Conservation (phyloP, 2,797 vertebrate species). For the Acipenser transmontanus region DNA sequence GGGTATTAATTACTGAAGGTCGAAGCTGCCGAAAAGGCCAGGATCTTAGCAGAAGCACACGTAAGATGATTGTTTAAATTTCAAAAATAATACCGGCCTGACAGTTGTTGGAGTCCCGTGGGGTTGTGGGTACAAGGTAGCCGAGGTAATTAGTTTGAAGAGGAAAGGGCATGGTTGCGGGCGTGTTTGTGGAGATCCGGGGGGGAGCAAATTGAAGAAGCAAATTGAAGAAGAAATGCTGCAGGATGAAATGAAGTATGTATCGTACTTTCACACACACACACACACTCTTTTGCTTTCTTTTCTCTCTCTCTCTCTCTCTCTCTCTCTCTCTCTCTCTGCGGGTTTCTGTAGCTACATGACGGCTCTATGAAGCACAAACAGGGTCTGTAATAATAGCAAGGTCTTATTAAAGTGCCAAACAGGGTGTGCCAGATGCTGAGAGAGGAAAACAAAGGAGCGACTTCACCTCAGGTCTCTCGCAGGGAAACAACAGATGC, state of each 20-base stretch:
- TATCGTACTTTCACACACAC: constrained; percentile 23
- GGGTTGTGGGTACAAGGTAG: constrained; percentile 67
- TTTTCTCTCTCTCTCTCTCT: neutral
- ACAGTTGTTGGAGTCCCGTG: constrained; percentile 67
- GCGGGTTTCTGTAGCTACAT: constrained; percentile 1
- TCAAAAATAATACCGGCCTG: constrained; percentile 77
- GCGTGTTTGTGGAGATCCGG: constrained; percentile 58
- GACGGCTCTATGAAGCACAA: neutral
- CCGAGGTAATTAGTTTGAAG: constrained; percentile 77
- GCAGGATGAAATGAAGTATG: constrained; percentile 23
- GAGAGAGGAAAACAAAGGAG: constrained; percentile 34
- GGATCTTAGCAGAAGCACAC: constrained; percentile 70
- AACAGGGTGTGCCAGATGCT: constrained; percentile 44
- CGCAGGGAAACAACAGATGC: constrained; percentile 32
- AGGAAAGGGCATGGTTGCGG: constrained; percentile 73
- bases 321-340: constrained; percentile 3
- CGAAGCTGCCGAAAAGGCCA: constrained; percentile 71
- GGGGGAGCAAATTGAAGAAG: constrained; percentile 11
- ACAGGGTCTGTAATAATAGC: constrained; percentile 12
- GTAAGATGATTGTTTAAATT: constrained; percentile 80
- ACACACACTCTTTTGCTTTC: neutral
- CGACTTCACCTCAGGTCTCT: constrained; percentile 31
- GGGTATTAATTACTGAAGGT: constrained; percentile 83
- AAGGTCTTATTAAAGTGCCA: constrained; percentile 41
- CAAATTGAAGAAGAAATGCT: constrained; percentile 4